Evolutionary conservation across 2,888 invertebrate genomes (phyloP).

Genomic region (Volucella inflata): DNA sequence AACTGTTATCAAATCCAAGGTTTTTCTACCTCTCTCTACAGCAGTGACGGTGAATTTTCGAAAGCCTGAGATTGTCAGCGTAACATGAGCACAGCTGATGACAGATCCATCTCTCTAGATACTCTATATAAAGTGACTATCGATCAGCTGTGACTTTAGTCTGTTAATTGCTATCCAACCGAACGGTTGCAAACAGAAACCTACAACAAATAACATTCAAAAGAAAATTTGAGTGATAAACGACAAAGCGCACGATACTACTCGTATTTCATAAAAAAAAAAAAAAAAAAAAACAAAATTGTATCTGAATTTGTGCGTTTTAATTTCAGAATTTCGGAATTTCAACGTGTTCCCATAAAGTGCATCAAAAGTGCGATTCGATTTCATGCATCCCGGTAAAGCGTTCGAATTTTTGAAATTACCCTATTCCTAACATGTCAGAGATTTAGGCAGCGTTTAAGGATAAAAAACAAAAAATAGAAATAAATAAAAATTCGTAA

Average conservation of each 20-base stretch:
- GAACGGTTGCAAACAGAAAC: slow-evolving; percentile 15
- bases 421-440: slow-evolving; percentile 46
- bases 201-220: too few species aligned
- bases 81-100: not conserved
- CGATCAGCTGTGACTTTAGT: slow-evolving; percentile 61
- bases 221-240: not conserved
- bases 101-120: slow-evolving; percentile 5
- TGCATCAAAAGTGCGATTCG: not conserved
- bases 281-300: too few species aligned
- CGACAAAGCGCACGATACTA: not conserved
- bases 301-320: not conserved
- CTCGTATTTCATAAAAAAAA: too few species aligned
- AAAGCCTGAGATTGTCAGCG: not conserved
- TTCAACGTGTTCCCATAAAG: not conserved
- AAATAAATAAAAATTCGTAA: not conserved
- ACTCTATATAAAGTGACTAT: slow-evolving; percentile 59
- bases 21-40: too few species aligned
- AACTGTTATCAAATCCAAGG: too few species aligned
- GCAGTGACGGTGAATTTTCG: not conserved
- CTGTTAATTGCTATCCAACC: slow-evolving; percentile 32
- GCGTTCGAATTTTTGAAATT: slow-evolving; percentile 29
- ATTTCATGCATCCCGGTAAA: slow-evolving; percentile 56
- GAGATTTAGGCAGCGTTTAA: slow-evolving; percentile 30
- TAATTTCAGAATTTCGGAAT: not conserved
- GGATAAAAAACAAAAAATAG: not conserved